These are phyloP conservation scores for Orchesella cincta DNA, from an alignment of 1,140 invertebrate species.

Conservation along the genomic window DNA sequence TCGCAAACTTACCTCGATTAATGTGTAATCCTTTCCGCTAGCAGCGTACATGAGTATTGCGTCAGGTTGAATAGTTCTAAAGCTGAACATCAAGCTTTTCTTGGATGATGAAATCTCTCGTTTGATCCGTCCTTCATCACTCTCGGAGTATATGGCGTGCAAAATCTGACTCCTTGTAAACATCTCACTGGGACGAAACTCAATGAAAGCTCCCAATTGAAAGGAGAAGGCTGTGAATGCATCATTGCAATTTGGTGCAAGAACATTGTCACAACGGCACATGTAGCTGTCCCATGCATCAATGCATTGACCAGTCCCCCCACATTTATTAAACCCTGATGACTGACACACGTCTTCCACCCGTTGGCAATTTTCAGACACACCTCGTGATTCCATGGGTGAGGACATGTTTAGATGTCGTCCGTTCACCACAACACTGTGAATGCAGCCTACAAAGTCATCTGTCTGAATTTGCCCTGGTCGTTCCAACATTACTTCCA, in stretches of 20 bases:
- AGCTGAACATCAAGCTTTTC: constrained; percentile 77
- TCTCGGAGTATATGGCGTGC: constrained; percentile 52
- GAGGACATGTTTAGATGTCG: constrained; percentile 74
- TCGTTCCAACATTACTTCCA: constrained; percentile 80
- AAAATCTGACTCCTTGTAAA: constrained; percentile 81
- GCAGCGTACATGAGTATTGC: constrained; percentile 80
- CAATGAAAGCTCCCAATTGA: constrained; percentile 72
- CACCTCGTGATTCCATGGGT: constrained; percentile 69
- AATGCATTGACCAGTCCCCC: constrained; percentile 69
- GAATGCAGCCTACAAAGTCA: constrained; percentile 89
- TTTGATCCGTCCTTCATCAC: constrained; percentile 29
- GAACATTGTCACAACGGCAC: constrained; percentile 63
- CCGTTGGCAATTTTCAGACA: constrained; percentile 74
- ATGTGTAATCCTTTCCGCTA: constrained; percentile 83
- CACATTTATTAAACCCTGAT: constrained; percentile 63
- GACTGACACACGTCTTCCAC: constrained; percentile 61
- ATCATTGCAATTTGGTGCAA: constrained; percentile 75
- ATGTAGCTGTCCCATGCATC: constrained; percentile 73
- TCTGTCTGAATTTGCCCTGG: constrained; percentile 86
- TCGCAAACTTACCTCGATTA: constrained; percentile 69
- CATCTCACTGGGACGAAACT: constrained; percentile 78
- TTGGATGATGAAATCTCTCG: constrained; percentile 55
- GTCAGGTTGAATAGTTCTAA: constrained; percentile 73
- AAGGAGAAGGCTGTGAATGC: constrained; percentile 79
- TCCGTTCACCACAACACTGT: constrained; percentile 85